phyloP scores from a whole-genome alignment of 2,888 invertebrate species.

The Macrosiphum euphorbiae region DNA sequence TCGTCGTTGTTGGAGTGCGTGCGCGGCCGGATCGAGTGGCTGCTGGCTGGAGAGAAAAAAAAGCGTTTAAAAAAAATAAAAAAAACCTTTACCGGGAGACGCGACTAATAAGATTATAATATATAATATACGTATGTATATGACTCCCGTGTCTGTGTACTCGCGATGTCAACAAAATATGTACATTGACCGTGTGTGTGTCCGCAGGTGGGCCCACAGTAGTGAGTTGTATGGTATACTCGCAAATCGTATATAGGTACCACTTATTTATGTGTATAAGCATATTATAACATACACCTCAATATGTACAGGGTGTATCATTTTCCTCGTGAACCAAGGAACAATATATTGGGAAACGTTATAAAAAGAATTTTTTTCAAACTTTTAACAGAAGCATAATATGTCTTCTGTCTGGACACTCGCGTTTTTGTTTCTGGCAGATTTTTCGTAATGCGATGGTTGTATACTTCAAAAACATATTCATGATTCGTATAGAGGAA shows the following conservation, averaged over 20 bases:
- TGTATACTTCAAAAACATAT: too few species aligned
- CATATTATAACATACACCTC: not conserved
- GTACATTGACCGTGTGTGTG: constrained; percentile 33
- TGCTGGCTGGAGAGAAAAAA: not conserved
- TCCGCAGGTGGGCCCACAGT: constrained; percentile 50
- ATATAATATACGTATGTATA: not conserved
- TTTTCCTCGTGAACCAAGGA: too few species aligned
- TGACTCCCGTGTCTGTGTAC: not conserved
- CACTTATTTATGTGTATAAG: not conserved
- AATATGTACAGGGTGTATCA: not conserved
- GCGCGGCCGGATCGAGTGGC: constrained; percentile 28
- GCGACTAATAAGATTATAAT: constrained; percentile 13
- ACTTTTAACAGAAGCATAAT: too few species aligned
- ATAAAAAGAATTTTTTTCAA: too few species aligned
- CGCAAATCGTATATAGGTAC: not conserved
- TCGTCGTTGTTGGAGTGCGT: constrained; percentile 12
- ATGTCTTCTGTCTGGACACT: too few species aligned
- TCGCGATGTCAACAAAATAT: constrained; percentile 46
- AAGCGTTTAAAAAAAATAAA: not conserved
- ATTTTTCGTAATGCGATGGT: too few species aligned
- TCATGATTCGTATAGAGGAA: too few species aligned
- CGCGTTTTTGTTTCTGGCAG: too few species aligned
- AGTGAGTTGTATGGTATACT: not conserved
- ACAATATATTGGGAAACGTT: too few species aligned
- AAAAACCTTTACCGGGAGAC: not conserved